Conservation (phyloP, 64 coral and sea anemone species). For the Astreopora myriophthalma region DNA sequence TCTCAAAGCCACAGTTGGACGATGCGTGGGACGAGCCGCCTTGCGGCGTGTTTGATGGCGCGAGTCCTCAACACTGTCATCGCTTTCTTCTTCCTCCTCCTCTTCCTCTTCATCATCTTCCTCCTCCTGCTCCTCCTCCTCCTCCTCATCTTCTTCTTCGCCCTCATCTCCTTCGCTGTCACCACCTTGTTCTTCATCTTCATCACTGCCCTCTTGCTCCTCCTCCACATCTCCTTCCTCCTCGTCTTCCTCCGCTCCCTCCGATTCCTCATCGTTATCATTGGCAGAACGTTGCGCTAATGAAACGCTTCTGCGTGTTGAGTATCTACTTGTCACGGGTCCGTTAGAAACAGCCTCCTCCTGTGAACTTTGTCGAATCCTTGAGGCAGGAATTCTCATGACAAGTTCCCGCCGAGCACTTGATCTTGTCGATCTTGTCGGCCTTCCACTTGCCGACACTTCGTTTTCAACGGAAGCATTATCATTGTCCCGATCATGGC, state of each 20-base stretch:
- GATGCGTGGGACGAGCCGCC: conserved; percentile 70
- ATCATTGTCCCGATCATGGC: conserved; percentile 25
- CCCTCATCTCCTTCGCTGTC: conserved; percentile 40
- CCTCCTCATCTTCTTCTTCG: conserved; percentile 57
- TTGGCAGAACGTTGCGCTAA: conserved; percentile 48
- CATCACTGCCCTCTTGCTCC: conserved; percentile 54
- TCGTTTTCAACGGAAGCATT: background rate
- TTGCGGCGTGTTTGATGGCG: conserved; percentile 40
- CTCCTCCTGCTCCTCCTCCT: conserved; percentile 58
- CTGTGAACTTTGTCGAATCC: conserved; percentile 9
- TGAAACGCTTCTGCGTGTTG: conserved; percentile 59
- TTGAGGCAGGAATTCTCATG: conserved; percentile 56
- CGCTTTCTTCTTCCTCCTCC: conserved; percentile 69
- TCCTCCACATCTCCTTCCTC: conserved; percentile 64
- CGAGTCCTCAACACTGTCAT: conserved; percentile 40
- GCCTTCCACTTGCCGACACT: background rate
- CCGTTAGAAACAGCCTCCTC: conserved; percentile 27
- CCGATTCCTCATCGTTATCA: conserved; percentile 68
- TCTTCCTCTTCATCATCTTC: conserved; percentile 67
- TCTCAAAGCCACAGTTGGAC: conserved; percentile 59
- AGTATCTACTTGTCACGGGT: conserved; percentile 40
- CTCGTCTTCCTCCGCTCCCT: conserved; percentile 64
- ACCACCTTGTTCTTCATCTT: conserved; percentile 35
- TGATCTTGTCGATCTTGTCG: conserved; percentile 57
- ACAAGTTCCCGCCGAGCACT: conserved; percentile 74